These are phyloP conservation scores for Girardinus metallicus DNA, from an alignment of 2,797 vertebrate species.

Conservation along the genomic window DNA sequence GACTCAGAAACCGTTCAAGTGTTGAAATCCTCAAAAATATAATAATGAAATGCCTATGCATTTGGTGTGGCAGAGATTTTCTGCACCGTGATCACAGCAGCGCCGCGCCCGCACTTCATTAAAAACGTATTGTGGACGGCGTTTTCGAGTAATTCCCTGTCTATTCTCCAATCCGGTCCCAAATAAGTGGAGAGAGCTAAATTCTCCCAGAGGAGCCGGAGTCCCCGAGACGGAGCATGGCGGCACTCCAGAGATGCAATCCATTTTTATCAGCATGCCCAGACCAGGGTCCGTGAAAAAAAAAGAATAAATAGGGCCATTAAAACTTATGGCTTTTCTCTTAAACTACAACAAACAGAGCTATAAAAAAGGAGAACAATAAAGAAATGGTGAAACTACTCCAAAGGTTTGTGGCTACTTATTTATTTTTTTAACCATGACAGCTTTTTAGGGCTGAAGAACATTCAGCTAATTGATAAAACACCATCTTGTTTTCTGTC, in stretches of 20 bases:
- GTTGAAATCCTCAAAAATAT: constrained; percentile 58
- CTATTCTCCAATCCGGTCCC: constrained; percentile 38
- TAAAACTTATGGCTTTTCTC: constrained; percentile 68
- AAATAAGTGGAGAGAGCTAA: constrained; percentile 46
- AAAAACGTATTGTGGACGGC: constrained; percentile 37
- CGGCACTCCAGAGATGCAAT: constrained; percentile 52
- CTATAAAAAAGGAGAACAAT: constrained; percentile 48
- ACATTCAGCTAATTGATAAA: constrained; percentile 47
- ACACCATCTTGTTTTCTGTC: constrained; percentile 28
- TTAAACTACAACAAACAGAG: constrained; percentile 69
- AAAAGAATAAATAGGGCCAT: constrained; percentile 59
- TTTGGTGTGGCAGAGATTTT: constrained; percentile 25
- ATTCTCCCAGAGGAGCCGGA: constrained; percentile 41
- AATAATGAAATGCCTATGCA: constrained; percentile 54
- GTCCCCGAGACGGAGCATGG: constrained; percentile 39
- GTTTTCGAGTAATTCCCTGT: constrained; percentile 39
- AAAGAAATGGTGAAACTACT: constrained; percentile 45
- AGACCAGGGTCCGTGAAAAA: constrained; percentile 47
- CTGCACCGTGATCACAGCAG: constrained; percentile 29
- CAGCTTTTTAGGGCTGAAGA: background rate
- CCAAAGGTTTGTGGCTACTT: constrained; percentile 33
- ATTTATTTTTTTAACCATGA: constrained; percentile 15
- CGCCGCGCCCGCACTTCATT: constrained; percentile 48
- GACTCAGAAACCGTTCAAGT: constrained; percentile 52
- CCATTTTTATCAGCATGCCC: constrained; percentile 64